These are phyloP conservation scores for Mizuhopecten yessoensis DNA, from an alignment of 1,140 invertebrate species.

Conservation along the genomic window DNA sequence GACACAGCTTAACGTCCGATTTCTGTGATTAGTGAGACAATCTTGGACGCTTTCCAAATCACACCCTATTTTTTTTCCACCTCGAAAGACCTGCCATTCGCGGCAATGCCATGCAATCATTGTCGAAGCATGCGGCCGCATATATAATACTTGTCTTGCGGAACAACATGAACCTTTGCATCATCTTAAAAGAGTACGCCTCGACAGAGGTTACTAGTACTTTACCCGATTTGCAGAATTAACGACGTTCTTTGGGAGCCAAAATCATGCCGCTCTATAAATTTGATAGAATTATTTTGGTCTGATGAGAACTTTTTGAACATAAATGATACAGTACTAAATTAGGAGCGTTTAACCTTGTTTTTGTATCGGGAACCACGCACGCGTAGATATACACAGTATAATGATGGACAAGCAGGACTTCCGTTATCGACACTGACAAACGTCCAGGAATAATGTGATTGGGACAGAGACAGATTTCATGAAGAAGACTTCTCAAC, in stretches of 20 bases:
- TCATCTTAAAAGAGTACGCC: background rate
- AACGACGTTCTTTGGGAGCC: background rate
- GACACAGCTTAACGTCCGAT: background rate
- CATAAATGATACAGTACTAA: background rate
- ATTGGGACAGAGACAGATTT: background rate
- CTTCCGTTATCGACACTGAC: background rate
- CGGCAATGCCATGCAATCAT: background rate
- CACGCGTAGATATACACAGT: background rate
- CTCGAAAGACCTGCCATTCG: background rate
- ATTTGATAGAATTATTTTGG: background rate
- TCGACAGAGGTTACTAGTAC: background rate
- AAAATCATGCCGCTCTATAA: constrained; percentile 24
- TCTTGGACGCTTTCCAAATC: constrained; percentile 25
- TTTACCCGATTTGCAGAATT: background rate
- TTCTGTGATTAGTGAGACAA: background rate
- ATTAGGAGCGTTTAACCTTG: background rate
- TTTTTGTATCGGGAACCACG: background rate
- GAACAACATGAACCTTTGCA: background rate
- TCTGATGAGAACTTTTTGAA: background rate
- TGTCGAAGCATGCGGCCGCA: background rate
- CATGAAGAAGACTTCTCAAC: no score
- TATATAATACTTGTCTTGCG: background rate
- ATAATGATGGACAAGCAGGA: background rate
- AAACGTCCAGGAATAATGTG: constrained; percentile 5
- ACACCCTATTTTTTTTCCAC: background rate